These are phyloP conservation scores for Laothoe populi DNA, from an alignment of 2,888 invertebrate species.

Conservation along the genomic window DNA sequence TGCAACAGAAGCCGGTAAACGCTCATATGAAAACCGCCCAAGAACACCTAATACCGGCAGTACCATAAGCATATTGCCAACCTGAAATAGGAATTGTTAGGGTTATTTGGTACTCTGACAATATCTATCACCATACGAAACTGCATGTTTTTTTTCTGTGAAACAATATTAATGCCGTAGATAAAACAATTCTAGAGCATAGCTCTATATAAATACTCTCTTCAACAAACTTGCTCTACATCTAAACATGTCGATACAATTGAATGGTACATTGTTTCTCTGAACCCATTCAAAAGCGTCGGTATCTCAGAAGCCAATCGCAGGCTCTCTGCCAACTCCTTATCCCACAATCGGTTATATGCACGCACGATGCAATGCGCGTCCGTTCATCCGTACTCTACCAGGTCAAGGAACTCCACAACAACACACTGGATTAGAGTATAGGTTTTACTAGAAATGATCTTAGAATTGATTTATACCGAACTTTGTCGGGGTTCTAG, in stretches of 20 bases:
- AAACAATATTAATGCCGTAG: too few species aligned
- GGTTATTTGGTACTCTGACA: too few species aligned
- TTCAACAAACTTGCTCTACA: background rate
- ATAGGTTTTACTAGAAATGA: slow-evolving; percentile 51
- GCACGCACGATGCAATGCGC: slow-evolving; percentile 61
- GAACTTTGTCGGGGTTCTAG: too few species aligned
- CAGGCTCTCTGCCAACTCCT: slow-evolving; percentile 57
- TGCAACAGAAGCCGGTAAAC: too few species aligned
- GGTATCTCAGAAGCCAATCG: slow-evolving; percentile 23
- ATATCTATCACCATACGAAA: too few species aligned
- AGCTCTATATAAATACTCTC: background rate
- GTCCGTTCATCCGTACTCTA: slow-evolving; percentile 50
- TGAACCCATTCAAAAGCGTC: slow-evolving; percentile 11
- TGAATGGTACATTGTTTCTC: slow-evolving; percentile 27
- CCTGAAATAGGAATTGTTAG: too few species aligned
- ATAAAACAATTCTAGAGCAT: too few species aligned
- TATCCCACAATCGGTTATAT: slow-evolving; percentile 69
- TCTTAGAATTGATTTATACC: background rate
- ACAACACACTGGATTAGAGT: slow-evolving; percentile 46
- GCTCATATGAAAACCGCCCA: too few species aligned
- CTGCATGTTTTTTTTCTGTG: too few species aligned
- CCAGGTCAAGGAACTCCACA: slow-evolving; percentile 72
- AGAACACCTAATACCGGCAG: too few species aligned
- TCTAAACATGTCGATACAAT: slow-evolving; percentile 1
- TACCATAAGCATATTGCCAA: too few species aligned